Percentiles rank a stretch among this genome's conserved stretches.
These are phyloP conservation scores for Caenorhabditis remanei DNA, from an alignment of 1,140 invertebrate species.

Conservation along the genomic window DNA sequence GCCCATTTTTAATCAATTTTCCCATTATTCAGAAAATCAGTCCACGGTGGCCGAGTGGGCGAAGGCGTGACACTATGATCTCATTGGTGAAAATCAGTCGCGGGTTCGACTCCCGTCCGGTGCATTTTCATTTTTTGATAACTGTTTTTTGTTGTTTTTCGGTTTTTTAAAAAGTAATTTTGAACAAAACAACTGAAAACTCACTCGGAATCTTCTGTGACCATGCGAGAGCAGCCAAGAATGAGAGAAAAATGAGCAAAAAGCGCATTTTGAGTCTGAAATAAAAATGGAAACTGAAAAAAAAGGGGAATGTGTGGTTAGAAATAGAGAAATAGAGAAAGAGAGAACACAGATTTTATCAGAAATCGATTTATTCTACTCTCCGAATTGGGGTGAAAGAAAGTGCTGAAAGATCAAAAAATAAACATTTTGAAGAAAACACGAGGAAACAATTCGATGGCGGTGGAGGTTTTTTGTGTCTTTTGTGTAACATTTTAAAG, in stretches of 20 bases:
- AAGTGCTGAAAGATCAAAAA: not conserved
- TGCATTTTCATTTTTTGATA: too few species aligned
- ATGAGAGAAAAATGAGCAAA: conserved; percentile 1
- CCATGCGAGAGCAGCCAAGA: not conserved
- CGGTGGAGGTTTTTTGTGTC: not conserved
- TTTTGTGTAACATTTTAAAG: conserved; percentile 36
- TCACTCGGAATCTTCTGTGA: conserved; percentile 19
- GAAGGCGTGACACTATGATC: too few species aligned
- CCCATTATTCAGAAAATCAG: too few species aligned
- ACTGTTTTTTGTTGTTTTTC: too few species aligned
- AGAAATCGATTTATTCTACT: not conserved
- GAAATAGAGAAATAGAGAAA: not conserved
- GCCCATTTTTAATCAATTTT: too few species aligned
- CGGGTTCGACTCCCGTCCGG: too few species aligned
- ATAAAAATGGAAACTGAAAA: not conserved
- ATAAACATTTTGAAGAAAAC: not conserved
- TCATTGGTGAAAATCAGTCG: too few species aligned
- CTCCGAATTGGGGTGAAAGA: not conserved
- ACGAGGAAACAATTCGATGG: not conserved
- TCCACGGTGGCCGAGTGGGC: too few species aligned
- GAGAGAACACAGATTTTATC: not conserved
- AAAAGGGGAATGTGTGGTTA: too few species aligned
- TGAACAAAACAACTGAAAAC: not conserved
- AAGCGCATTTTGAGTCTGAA: not conserved
- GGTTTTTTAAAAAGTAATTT: too few species aligned